phyloP scores from a whole-genome alignment of 37 sponge, comb jelly and placozoan genomes.

The Oopsacas minuta region DNA sequence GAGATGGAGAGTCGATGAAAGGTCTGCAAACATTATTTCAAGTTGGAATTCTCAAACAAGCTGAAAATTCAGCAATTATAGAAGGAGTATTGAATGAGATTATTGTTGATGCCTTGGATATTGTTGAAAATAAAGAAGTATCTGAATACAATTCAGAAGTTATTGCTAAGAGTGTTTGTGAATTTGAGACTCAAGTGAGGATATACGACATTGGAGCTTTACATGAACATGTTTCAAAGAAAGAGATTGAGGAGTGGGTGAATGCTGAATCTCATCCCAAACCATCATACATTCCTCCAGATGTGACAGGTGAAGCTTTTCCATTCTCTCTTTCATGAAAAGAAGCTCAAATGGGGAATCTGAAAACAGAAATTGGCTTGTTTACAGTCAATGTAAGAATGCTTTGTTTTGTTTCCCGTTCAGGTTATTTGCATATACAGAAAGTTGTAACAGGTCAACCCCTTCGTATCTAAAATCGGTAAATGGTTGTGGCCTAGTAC shows the following conservation, averaged over 20 bases:
- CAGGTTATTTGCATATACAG: slow-evolving; percentile 17
- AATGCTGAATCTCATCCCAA: not conserved
- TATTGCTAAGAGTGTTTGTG: not conserved
- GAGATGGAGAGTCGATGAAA: not conserved
- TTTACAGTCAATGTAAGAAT: slow-evolving; percentile 13
- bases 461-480: slow-evolving; percentile 9
- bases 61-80: not conserved
- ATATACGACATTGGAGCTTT: slow-evolving; percentile 13
- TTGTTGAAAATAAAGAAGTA: not conserved
- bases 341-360: not conserved
- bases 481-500: slow-evolving; percentile 4
- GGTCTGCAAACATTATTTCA: not conserved
- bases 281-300: slow-evolving; percentile 17
- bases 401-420: slow-evolving; percentile 9
- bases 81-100: not conserved
- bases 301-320: slow-evolving; percentile 14
- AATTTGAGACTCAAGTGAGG: slow-evolving; percentile 1
- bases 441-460: slow-evolving; percentile 6
- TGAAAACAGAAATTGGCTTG: slow-evolving; percentile 20
- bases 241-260: slow-evolving; percentile 19
- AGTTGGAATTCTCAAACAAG: not conserved
- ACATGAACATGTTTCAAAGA: slow-evolving; percentile 18
- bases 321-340: not conserved
- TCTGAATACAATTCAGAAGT: not conserved
- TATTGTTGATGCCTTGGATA: not conserved